These are phyloP conservation scores for Tethea ocularis DNA, from an alignment of 2,888 invertebrate species.

Conservation along the genomic window DNA sequence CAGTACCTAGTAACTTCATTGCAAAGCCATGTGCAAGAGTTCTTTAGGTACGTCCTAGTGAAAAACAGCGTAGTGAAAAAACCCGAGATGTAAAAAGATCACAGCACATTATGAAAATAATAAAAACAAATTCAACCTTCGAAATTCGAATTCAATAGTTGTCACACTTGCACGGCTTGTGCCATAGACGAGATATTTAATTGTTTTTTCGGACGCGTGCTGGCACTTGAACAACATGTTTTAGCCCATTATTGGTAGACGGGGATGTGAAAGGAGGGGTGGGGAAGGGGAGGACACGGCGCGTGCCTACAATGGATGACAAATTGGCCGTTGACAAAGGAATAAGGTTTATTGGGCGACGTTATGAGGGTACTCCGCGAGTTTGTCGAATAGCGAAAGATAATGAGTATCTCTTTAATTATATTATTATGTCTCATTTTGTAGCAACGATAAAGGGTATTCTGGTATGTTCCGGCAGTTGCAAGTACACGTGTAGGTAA, in stretches of 20 bases:
- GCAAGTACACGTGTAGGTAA: neutral
- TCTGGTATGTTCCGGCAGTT: no score
- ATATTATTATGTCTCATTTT: no score
- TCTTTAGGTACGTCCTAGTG: no score
- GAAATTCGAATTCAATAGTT: slow-evolving; percentile 30
- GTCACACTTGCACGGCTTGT: slow-evolving; percentile 22
- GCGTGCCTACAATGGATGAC: slow-evolving; percentile 70
- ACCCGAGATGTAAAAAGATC: no score
- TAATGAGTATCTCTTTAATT: slow-evolving; percentile 30
- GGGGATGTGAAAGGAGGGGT: slow-evolving; percentile 19
- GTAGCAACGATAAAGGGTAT: no score
- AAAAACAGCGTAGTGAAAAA: no score
- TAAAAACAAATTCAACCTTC: slow-evolving; percentile 23
- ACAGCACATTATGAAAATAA: neutral
- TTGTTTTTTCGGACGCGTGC: slow-evolving; percentile 74
- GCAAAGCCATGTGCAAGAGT: no score
- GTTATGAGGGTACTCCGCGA: slow-evolving; percentile 76
- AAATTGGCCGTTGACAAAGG: slow-evolving; percentile 78
- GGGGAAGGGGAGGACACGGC: slow-evolving; percentile 31
- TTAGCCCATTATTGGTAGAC: slow-evolving; percentile 37
- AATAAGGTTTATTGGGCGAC: slow-evolving; percentile 77
- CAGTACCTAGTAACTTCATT: no score
- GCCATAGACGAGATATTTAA: slow-evolving; percentile 67
- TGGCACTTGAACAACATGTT: slow-evolving; percentile 69
- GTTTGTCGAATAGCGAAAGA: slow-evolving; percentile 42